Evolutionary conservation across 2,113 vertebrate species (phyloP), one percentile per base, ranked within the genome.

Genomic region (Steatornis caripensis): DNA sequence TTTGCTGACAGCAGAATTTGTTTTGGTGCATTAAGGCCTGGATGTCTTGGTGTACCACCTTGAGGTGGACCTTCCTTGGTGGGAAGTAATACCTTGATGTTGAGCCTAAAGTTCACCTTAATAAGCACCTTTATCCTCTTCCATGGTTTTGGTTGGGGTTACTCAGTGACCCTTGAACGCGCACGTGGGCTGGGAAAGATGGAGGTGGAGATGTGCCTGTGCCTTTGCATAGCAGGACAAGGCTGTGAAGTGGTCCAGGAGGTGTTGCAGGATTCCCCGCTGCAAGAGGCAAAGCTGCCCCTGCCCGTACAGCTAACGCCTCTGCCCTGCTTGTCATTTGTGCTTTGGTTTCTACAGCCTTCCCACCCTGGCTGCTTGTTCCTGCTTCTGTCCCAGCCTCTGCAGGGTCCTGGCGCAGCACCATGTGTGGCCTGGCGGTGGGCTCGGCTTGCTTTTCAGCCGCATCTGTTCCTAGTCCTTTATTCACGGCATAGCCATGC

Each of bases 81-180:
- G 34, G 34, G 43, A 77, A 90, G 51, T 53, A 55, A 5, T 39
- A 32, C 39, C 46, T 68, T 87, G 58, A 71, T 43, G 6, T 27
- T 75, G 43, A 93, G 19, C 54, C 94, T 78, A n/a, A 91, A 60
- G 36, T 79, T 92, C 15, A 45, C 36, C 16, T 80, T 90, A 72
- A 60, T 55, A 39, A 93, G 34, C 18, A 26, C 29, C 18, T 80
- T 80, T 30, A 29, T 66, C 10, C 6, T 66, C 24, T 75, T 84
- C 43, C 8, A 4, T 71, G 26, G 14, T 83, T 92, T 92, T 68
- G 18, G 6, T 20, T 77, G 36, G 46, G 53, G n/a, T 71, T 70
- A 7, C 27, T 41, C 21, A 10, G 21, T 51, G 29, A 43, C 54
- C 32, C 39, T 36, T 51, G 49, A 72, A 66, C 16, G 14, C 0